Evolutionary conservation across 37 sponge, comb jelly and placozoan species (phyloP).

Genomic region (Axinella damicornis): DNA sequence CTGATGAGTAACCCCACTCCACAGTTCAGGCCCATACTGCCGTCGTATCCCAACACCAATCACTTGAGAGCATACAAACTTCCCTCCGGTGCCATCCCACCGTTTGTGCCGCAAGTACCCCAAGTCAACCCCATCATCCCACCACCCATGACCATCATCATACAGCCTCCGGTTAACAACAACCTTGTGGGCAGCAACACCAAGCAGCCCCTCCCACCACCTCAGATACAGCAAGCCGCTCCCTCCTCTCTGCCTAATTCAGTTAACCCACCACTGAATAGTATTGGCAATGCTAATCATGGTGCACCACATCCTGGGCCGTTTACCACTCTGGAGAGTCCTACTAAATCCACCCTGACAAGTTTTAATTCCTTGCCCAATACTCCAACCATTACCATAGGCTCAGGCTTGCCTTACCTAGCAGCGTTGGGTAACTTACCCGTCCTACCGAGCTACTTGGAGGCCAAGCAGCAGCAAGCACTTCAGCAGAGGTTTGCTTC

Average conservation of each 20-base stretch:
- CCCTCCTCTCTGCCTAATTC: neutral
- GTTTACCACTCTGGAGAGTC: neutral
- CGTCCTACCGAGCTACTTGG: constrained; percentile 66
- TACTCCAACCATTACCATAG: constrained; percentile 19
- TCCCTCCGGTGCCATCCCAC: neutral
- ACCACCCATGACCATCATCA: constrained; percentile 49
- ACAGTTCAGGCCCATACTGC: constrained; percentile 24
- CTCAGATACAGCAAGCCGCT: neutral
- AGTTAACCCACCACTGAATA: neutral
- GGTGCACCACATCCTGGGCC: neutral
- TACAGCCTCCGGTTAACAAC: constrained; percentile 26
- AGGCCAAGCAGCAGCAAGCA: constrained; percentile 57
- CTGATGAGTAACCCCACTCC: neutral
- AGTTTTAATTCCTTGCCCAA: constrained; percentile 12
- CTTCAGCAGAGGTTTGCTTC: constrained; percentile 74
- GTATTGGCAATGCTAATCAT: neutral
- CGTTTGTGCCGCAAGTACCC: neutral
- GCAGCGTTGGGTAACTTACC: neutral
- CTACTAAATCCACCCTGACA: neutral
- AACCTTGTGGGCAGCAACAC: neutral
- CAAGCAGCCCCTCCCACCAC: neutral
- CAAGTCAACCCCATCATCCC: neutral
- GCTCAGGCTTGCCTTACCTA: neutral
- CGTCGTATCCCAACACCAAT: neutral
- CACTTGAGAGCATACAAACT: neutral